phyloP scores from a whole-genome alignment of 2,888 invertebrate species.

The Drosophila paucipuncta region DNA sequence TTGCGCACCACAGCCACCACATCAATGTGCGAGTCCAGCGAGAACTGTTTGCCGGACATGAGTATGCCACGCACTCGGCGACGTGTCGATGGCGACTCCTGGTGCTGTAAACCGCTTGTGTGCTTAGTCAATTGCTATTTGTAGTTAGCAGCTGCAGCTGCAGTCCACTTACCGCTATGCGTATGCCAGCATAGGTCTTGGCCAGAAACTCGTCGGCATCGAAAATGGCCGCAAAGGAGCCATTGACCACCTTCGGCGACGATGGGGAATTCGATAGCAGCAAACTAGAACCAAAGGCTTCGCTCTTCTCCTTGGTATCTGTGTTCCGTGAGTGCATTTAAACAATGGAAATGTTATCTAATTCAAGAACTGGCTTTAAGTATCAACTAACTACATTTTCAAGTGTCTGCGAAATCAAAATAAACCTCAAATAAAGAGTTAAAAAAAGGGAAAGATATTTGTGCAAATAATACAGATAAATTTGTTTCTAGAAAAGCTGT shows the following conservation, averaged over 20 bases:
- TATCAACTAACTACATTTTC: not conserved
- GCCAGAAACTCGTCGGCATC: slow-evolving; percentile 87
- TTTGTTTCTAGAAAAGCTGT: not conserved
- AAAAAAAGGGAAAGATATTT: not conserved
- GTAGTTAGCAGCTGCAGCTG: too few relatives aligned
- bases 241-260: slow-evolving; percentile 98
- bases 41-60: slow-evolving; percentile 96
- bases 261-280: slow-evolving; percentile 97
- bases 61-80: slow-evolving; percentile 94
- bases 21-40: slow-evolving; percentile 95
- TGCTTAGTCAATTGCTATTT: not conserved
- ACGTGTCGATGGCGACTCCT: slow-evolving; percentile 90
- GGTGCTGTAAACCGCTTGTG: slow-evolving; percentile 71
- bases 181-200: slow-evolving; percentile 85
- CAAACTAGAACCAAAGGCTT: slow-evolving; percentile 96
- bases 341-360: not conserved
- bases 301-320: slow-evolving; percentile 94
- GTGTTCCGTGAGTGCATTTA: not conserved
- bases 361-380: not conserved
- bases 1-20: slow-evolving; percentile 90
- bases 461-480: not conserved
- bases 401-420: not conserved
- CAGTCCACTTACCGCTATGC: slow-evolving; percentile 82
- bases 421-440: not conserved
- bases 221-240: slow-evolving; percentile 96